Evolutionary conservation across 2,113 vertebrate genomes (phyloP).

Genomic region (Myotis davidii): DNA sequence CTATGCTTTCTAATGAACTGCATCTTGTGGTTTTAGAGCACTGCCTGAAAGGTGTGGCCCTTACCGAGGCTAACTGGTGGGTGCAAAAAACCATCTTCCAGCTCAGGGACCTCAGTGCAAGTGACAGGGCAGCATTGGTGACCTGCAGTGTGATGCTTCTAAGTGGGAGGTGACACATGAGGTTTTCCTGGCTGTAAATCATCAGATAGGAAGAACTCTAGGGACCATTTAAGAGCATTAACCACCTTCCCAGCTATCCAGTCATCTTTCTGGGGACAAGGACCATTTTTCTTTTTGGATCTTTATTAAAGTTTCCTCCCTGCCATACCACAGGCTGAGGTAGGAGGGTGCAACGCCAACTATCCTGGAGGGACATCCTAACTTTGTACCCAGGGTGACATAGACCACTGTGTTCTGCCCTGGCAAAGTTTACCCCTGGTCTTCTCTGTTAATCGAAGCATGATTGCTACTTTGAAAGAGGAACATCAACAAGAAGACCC

Average conservation of each 20-base stretch:
- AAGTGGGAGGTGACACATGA: neutral
- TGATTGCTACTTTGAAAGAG: neutral
- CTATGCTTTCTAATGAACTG: conserved; percentile 51
- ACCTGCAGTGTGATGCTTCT: neutral
- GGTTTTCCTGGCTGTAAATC: conserved; percentile 29
- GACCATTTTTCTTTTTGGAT: neutral
- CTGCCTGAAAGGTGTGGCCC: conserved; percentile 47
- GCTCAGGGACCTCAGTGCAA: neutral
- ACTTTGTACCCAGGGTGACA: neutral
- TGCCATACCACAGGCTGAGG: neutral
- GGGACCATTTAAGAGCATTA: neutral
- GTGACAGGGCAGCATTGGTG: conserved; percentile 50
- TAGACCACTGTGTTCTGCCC: neutral
- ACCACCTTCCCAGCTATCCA: neutral
- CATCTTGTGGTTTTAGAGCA: conserved; percentile 12
- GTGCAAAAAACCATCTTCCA: conserved; percentile 4
- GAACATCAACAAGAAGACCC: neutral
- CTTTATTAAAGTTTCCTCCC: neutral
- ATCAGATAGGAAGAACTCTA: neutral
- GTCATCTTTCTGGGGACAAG: neutral
- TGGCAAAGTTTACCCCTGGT: neutral
- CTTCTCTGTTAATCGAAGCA: neutral
- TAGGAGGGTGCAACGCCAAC: too few species aligned
- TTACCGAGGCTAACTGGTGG: neutral
- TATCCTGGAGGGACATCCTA: neutral